Conservation (phyloP, 2,888 invertebrate genomes). For the Stenolophus ochropezus region DNA sequence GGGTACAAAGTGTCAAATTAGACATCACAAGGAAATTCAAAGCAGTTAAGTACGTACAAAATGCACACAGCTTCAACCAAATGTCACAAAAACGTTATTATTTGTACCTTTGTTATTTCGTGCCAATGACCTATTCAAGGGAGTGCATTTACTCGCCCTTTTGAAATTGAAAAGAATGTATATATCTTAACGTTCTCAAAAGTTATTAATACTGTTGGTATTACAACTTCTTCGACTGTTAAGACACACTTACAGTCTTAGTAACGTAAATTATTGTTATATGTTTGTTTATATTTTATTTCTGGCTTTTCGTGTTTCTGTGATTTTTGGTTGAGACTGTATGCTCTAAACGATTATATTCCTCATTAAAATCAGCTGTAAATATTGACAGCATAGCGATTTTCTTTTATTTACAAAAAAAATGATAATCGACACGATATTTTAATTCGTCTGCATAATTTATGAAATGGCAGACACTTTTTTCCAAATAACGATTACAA, state of each 20-base stretch:
- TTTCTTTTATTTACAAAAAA: slow-evolving; percentile 47
- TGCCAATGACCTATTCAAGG: no score
- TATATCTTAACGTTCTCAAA: no score
- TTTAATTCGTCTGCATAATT: slow-evolving; percentile 52
- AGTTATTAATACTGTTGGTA: no score
- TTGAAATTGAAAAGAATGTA: no score
- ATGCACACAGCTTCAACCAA: not conserved
- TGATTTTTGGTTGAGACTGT: not conserved
- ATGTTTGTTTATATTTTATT: no score
- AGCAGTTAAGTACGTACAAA: slow-evolving; percentile 33
- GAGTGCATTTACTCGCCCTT: no score
- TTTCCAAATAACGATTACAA: slow-evolving; percentile 33
- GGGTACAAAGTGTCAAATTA: slow-evolving; percentile 24
- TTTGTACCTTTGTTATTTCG: not conserved
- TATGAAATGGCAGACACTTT: slow-evolving; percentile 39
- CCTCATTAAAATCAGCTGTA: slow-evolving; percentile 21
- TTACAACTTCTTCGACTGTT: no score
- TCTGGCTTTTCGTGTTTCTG: no score
- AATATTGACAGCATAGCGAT: slow-evolving; percentile 27
- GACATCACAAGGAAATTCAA: slow-evolving; percentile 25
- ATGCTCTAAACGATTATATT: not conserved
- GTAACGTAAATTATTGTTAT: no score
- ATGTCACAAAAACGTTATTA: not conserved
- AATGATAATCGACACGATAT: not conserved
- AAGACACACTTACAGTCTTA: no score